Evolutionary conservation across 2,113 vertebrate species (phyloP).

Genomic region (Tauraco erythrolophus): DNA sequence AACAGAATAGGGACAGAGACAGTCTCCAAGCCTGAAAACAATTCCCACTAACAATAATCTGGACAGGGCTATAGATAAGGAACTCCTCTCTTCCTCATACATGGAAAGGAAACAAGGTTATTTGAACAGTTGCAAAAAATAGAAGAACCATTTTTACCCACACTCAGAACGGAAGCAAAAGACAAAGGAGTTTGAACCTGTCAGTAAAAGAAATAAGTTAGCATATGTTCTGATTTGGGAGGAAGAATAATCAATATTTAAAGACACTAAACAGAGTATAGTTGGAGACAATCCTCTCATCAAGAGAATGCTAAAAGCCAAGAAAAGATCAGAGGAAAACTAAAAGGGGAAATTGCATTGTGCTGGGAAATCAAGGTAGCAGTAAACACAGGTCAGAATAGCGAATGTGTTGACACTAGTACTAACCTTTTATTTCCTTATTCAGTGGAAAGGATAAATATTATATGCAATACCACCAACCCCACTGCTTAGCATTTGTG

Average conservation of each 20-base stretch:
- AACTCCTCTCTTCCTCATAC: neutral
- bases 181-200: neutral
- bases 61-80: neutral
- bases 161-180: neutral
- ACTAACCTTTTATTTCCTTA: neutral
- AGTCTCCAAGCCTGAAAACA: neutral
- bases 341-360: neutral
- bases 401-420: neutral
- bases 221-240: neutral
- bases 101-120: neutral
- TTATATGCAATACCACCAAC: too few species aligned
- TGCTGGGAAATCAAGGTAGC: neutral
- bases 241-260: constrained; percentile 15
- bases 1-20: neutral
- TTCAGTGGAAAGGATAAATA: neutral
- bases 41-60: neutral
- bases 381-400: neutral
- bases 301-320: neutral
- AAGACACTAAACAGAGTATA: neutral
- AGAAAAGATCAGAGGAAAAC: neutral
- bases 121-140: neutral
- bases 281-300: neutral
- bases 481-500: neutral
- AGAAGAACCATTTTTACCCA: neutral
- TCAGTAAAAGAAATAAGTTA: constrained; percentile 4